Base-by-base conservation (phyloP, 2,113 vertebrate genomes). In the Ahaetulla prasina region DNA sequence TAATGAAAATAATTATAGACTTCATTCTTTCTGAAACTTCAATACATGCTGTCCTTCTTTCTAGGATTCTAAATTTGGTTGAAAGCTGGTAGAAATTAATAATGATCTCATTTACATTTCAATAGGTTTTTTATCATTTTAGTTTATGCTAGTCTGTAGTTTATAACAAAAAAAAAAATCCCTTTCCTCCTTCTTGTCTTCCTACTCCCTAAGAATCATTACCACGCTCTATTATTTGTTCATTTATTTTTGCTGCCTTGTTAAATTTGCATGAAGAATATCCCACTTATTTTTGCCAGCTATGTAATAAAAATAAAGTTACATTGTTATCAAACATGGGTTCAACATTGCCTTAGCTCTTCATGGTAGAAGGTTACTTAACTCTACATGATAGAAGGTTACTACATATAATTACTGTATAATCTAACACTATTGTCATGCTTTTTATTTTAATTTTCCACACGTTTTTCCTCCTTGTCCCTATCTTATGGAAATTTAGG, bases 41-140 rank as follows among this genome's bases (percentile, higher is more conserved):
- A 35, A 57, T 52, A 63, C 30, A 55, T 18, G 7, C 54, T 16
- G 18, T 12, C 35, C 47, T 80, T 27, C 18, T 95, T 95, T 63
- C 94, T 92, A 14, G 80, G 10, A 89, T 90, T 93, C 85, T 92
- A 88, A 95, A 87, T 39, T 90, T 93, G 92, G 88, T 94, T 93
- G 10, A 11, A 92, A 95, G 45, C 49, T 91, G 8, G 4, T 20
- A 93, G 90, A 63, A 92, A 91, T 93, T 85, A 93, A 94, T 94
- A 92, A 94, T 54, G 49, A 93, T 52, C 53, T 95, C 0, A 86
- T 95, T 95, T 95, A 91, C 85, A 86, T 94, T 94, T 92, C 84
- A 88, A 47, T 87, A 90, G 63, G 89, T 6, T 90, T 50, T 87
- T 93, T 90, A 85, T 85, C 91, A 45, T 57, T 92, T 88, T 91